phyloP scores from a whole-genome alignment of 2,888 invertebrate species.

The Dione juno region DNA sequence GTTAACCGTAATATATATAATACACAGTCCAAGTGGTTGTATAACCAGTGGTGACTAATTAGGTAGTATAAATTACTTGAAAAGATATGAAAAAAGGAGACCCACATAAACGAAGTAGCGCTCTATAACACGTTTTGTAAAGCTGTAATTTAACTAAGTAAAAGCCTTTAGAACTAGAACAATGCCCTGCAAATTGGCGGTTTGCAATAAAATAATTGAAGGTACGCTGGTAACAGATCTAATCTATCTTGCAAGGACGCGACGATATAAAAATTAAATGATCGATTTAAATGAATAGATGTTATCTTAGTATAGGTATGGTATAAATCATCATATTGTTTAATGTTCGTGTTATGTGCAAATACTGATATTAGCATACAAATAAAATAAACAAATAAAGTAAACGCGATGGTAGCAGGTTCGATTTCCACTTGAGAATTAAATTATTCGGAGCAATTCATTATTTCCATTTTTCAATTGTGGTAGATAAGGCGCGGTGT shows the following conservation, averaged over 20 bases:
- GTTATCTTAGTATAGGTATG: background rate
- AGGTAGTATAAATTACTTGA: too few relatives aligned
- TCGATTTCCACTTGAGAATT: background rate
- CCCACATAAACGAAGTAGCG: too few relatives aligned
- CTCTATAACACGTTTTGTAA: background rate
- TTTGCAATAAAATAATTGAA: background rate
- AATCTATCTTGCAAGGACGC: background rate
- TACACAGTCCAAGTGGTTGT: too few relatives aligned
- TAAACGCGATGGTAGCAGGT: background rate
- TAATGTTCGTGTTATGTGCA: background rate
- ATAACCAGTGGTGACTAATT: too few relatives aligned
- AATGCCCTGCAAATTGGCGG: slow-evolving; percentile 3
- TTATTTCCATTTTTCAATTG: too few relatives aligned
- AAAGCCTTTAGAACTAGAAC: background rate
- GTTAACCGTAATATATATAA: too few relatives aligned
- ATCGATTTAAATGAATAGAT: background rate
- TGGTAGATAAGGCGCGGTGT: too few relatives aligned
- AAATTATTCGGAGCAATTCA: too few relatives aligned
- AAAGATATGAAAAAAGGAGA: too few relatives aligned
- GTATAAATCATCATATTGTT: background rate
- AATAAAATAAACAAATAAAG: too few relatives aligned
- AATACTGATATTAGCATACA: background rate
- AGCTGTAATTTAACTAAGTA: background rate
- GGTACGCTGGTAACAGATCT: background rate
- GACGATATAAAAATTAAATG: background rate